phyloP scores from a whole-genome alignment of 2,113 vertebrate species.

The Syngnathoides biaculeatus region DNA sequence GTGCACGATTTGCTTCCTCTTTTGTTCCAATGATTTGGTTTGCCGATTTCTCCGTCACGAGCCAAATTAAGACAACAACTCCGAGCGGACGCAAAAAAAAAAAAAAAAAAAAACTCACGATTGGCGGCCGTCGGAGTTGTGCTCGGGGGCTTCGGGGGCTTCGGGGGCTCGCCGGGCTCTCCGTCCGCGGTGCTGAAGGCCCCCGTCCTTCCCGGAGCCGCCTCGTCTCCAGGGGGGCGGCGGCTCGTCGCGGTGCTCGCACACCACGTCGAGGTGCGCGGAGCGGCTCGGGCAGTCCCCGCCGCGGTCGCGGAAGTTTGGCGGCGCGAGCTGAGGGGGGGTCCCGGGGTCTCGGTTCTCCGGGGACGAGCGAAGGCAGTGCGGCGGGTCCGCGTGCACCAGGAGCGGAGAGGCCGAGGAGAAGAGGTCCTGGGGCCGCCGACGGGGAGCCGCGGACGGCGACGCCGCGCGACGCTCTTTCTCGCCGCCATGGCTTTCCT shows the following conservation, averaged over 20 bases:
- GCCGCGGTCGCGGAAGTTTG: conserved; percentile 58
- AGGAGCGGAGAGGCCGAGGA: conserved; percentile 61
- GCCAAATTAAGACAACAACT: background rate
- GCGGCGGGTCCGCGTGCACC: conserved; percentile 59
- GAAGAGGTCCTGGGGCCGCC: conserved; percentile 59
- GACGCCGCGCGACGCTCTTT: conserved; percentile 50
- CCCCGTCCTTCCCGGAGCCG: conserved; percentile 41
- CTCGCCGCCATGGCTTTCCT: conserved; percentile 59
- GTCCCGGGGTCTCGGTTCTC: conserved; percentile 26
- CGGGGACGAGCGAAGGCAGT: conserved; percentile 40
- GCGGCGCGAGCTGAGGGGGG: conserved; percentile 29
- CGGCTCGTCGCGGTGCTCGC: conserved; percentile 51
- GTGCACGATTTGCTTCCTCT: background rate
- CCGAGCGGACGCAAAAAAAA: no score
- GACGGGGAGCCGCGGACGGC: conserved; percentile 46
- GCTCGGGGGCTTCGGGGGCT: conserved; percentile 23
- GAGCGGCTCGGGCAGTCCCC: conserved; percentile 48
- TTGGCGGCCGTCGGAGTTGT: conserved; percentile 53
- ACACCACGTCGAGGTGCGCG: conserved; percentile 36
- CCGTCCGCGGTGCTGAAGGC: conserved; percentile 73
- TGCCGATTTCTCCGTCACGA: background rate
- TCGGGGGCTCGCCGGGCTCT: conserved; percentile 35
- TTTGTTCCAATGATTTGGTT: background rate
- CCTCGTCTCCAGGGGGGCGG: conserved; percentile 56
- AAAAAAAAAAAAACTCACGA: conserved; percentile 77